Conservation (phyloP, 2,888 invertebrate species). For the Zonitis immaculata region DNA sequence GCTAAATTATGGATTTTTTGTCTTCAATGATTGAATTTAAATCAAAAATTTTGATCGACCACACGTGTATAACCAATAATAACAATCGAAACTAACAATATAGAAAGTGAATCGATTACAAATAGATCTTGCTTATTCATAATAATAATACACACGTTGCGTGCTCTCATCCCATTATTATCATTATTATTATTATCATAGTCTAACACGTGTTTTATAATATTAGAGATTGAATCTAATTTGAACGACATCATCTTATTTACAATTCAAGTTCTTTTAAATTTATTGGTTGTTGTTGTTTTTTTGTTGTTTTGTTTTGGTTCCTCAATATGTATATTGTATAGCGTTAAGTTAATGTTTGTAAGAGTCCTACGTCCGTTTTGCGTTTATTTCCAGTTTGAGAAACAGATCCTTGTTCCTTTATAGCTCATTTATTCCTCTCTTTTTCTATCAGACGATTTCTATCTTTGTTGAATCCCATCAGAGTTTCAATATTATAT, state of each 20-base stretch:
- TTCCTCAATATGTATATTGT: too few species aligned
- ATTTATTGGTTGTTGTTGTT: neutral
- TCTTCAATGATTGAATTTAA: neutral
- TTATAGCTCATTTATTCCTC: too few species aligned
- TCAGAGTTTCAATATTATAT: constrained; percentile 11
- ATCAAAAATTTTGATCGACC: neutral
- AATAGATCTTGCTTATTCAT: constrained; percentile 21
- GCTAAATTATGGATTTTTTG: neutral
- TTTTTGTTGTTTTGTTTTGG: too few species aligned
- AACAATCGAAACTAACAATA: constrained; percentile 31
- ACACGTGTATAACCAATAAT: constrained; percentile 7
- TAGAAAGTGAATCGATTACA: constrained; percentile 29
- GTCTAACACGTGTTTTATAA: constrained; percentile 26
- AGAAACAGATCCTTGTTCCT: too few species aligned
- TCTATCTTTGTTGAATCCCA: constrained; percentile 21
- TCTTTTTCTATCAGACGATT: constrained; percentile 13
- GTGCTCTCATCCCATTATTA: constrained; percentile 21
- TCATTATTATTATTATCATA: constrained; percentile 17
- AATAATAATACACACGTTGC: constrained; percentile 15
- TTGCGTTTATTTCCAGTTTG: too few species aligned
- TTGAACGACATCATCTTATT: neutral
- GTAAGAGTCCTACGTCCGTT: too few species aligned
- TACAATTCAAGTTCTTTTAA: neutral
- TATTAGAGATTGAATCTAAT: constrained; percentile 15
- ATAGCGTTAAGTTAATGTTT: too few species aligned